Evolutionary conservation across 2,888 invertebrate species (phyloP).

Genomic region (Actias luna): DNA sequence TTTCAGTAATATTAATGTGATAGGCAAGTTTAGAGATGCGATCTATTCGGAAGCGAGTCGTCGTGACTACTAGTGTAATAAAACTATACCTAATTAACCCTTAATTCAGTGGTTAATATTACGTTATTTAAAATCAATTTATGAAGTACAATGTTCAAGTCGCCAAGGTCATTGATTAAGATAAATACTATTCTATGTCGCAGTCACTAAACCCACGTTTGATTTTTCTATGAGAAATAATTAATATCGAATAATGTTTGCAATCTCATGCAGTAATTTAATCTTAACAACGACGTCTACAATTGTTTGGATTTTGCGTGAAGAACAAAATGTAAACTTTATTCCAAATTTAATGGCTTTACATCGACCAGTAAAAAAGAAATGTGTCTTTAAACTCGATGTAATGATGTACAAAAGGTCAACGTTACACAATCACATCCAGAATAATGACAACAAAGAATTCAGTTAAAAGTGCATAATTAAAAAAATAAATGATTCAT

Average conservation of each 20-base stretch:
- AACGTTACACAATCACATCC: no score
- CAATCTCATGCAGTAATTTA: background rate
- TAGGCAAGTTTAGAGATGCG: conserved; percentile 30
- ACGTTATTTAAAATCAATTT: conserved; percentile 58
- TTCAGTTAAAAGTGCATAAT: no score
- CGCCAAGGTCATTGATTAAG: conserved; percentile 31
- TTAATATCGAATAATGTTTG: background rate
- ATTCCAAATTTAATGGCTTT: no score
- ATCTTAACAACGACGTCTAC: background rate
- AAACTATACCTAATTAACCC: conserved; percentile 54
- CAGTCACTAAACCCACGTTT: background rate
- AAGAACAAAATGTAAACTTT: background rate
- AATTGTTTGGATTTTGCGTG: background rate
- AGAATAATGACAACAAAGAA: no score
- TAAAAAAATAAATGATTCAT: no score
- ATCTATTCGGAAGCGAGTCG: conserved; percentile 59
- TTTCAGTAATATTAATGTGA: conserved; percentile 40
- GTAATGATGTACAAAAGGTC: no score
- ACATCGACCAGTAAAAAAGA: no score
- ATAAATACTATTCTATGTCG: conserved; percentile 9
- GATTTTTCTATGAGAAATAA: background rate
- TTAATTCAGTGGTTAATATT: conserved; percentile 55
- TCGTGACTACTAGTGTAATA: conserved; percentile 65
- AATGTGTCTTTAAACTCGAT: no score
- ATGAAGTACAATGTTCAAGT: conserved; percentile 43